phyloP scores from a whole-genome alignment of 64 coral and sea anemone species.

The Montipora capricornis region DNA sequence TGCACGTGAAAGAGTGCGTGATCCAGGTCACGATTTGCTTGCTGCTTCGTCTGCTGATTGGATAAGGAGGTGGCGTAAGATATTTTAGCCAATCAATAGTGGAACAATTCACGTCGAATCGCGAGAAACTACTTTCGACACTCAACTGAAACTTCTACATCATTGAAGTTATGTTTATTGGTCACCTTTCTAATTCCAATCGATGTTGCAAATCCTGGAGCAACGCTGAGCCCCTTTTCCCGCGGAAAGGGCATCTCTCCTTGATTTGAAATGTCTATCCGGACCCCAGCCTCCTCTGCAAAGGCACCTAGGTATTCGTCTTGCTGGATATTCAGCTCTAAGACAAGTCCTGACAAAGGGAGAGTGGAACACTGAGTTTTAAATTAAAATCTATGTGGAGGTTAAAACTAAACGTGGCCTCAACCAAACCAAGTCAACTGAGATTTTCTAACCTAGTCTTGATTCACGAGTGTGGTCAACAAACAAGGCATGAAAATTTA shows the following conservation, averaged over 20 bases:
- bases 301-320: constrained; percentile 28
- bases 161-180: background rate
- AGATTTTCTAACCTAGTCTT: too few relatives aligned
- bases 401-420: background rate
- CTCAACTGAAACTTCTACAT: too few relatives aligned
- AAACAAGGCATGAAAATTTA: too few relatives aligned
- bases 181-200: constrained; percentile 61
- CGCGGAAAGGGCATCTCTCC: constrained; percentile 48
- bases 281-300: constrained; percentile 17
- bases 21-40: too few relatives aligned
- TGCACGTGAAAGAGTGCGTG: too few relatives aligned
- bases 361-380: background rate
- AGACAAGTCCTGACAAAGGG: constrained; percentile 2
- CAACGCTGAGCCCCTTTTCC: constrained; percentile 42
- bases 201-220: constrained; percentile 46
- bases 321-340: constrained; percentile 42
- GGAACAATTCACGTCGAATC: too few relatives aligned
- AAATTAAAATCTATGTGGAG: background rate
- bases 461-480: too few relatives aligned
- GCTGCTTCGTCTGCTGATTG: too few relatives aligned
- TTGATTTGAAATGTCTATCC: constrained; percentile 52
- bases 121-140: background rate
- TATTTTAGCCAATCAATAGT: too few relatives aligned
- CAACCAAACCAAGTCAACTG: background rate
- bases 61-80: too few relatives aligned